Percentiles rank a stretch among this genome's conserved stretches.
Conservation (phyloP, 2,797 vertebrate species). For the Syngnathus acus region DNA sequence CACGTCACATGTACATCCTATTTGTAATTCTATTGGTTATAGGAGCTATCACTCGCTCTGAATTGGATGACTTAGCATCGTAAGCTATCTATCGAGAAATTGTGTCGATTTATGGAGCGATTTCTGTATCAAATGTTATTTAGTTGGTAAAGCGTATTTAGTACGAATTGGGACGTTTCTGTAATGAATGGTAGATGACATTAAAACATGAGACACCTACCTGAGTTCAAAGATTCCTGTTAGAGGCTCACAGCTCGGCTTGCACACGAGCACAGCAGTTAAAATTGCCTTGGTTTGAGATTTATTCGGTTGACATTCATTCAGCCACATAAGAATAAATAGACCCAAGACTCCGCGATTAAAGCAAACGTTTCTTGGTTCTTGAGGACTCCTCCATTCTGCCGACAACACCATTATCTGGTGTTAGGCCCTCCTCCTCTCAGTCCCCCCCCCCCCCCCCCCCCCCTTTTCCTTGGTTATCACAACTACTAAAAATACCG, state of each 20-base stretch:
- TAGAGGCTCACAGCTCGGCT: constrained; percentile 50
- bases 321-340: not conserved
- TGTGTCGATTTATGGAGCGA: not conserved
- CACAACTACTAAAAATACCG: constrained; percentile 2
- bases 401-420: constrained; percentile 28
- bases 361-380: not conserved
- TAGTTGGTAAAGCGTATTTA: not conserved
- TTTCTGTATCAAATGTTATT: not conserved
- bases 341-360: not conserved
- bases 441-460: constrained; percentile 24
- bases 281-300: not conserved
- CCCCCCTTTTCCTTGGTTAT: constrained; percentile 20
- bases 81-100: constrained; percentile 26
- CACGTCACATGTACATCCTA: not conserved
- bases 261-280: constrained; percentile 46
- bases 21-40: constrained; percentile 28
- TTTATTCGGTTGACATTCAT: constrained; percentile 28
- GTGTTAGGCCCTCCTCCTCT: constrained; percentile 24
- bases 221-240: constrained; percentile 61
- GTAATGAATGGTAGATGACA: not conserved
- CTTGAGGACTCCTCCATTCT: constrained; percentile 7
- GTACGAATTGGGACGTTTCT: not conserved
- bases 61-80: constrained; percentile 22
- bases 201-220: constrained; percentile 42
- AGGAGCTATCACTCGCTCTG: constrained; percentile 14